Percentiles rank a stretch among this genome's conserved stretches.
Conservation (phyloP, 1,140 invertebrate species). For the Chelonus insularis region DNA sequence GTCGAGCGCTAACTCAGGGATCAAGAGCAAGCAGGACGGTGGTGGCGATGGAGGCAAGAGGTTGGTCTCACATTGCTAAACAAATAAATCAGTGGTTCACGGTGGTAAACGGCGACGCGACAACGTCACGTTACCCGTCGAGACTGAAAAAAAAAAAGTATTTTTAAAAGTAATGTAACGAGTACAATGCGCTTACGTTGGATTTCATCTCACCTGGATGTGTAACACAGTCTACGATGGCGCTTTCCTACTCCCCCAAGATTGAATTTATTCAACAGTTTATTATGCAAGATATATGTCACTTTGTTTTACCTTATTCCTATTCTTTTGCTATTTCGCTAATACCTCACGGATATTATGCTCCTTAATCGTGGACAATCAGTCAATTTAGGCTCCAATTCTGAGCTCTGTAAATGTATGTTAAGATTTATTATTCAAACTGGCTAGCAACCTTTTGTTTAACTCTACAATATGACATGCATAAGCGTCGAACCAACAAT, state of each 20-base stretch:
- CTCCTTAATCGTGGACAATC: constrained; percentile 2
- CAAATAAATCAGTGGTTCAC: constrained; percentile 38
- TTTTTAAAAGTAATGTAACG: constrained; percentile 31
- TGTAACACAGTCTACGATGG: constrained; percentile 35
- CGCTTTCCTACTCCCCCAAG: constrained; percentile 42
- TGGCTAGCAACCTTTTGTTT: constrained; percentile 54
- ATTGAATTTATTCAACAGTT: constrained; percentile 43
- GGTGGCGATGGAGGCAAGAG: constrained; percentile 57
- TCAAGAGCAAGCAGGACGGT: constrained; percentile 57
- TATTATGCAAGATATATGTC: constrained; percentile 50
- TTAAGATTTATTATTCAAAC: constrained; percentile 51
- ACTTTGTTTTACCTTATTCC: constrained; percentile 44
- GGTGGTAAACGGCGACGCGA: constrained; percentile 40
- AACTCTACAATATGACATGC: not conserved
- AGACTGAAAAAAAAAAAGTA: constrained; percentile 41
- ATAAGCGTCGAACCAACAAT: not conserved
- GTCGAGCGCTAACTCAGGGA: constrained; percentile 47
- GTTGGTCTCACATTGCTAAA: constrained; percentile 61
- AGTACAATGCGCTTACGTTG: constrained; percentile 33
- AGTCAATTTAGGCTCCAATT: constrained; percentile 45
- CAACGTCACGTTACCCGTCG: constrained; percentile 26
- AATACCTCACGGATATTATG: not conserved
- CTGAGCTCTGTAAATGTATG: constrained; percentile 57
- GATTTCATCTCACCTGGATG: constrained; percentile 38
- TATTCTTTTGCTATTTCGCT: constrained; percentile 19